These are phyloP conservation scores for Paracentrotus lividus DNA, from an alignment of 53 echinoderm and acorn worm genomes.

Conservation along the genomic window DNA sequence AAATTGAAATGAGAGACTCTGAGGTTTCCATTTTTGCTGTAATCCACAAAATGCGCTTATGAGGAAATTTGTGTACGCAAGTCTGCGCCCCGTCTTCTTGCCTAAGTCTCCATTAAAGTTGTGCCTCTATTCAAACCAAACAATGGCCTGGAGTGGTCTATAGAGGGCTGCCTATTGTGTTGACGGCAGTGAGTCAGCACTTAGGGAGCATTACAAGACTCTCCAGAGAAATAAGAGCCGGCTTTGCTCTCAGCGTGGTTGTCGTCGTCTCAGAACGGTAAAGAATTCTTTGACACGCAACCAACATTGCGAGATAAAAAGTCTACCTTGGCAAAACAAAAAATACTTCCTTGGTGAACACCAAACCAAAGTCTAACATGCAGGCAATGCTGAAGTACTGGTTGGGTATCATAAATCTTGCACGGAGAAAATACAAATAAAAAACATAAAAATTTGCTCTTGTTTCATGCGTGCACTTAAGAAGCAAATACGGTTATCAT, in stretches of 20 bases:
- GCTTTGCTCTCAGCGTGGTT: conserved; percentile 42
- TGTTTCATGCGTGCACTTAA: conserved; percentile 31
- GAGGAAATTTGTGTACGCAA: conserved; percentile 43
- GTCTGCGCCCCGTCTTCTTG: conserved; percentile 22
- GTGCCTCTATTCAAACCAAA: conserved; percentile 55
- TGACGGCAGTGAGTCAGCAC: conserved; percentile 58
- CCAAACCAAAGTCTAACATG: not conserved
- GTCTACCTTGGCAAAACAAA: conserved; percentile 33
- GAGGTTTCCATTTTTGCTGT: not conserved
- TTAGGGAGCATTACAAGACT: conserved; percentile 49
- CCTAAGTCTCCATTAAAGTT: conserved; percentile 46
- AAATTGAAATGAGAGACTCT: conserved; percentile 30
- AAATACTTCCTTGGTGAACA: not conserved
- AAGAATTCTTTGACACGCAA: conserved; percentile 50
- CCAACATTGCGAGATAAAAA: not conserved
- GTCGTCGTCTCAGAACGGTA: not conserved
- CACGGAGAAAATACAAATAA: conserved; percentile 8
- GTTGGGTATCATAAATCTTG: conserved; percentile 33
- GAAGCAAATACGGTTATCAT: conserved; percentile 38
- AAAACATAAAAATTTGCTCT: conserved; percentile 39
- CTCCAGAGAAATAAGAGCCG: conserved; percentile 51
- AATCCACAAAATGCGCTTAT: conserved; percentile 59
- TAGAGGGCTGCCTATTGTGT: conserved; percentile 61
- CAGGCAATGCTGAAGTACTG: no score
- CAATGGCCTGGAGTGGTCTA: conserved; percentile 67